Conservation (phyloP, 2,888 invertebrate species). For the Eupithecia subumbrata region DNA sequence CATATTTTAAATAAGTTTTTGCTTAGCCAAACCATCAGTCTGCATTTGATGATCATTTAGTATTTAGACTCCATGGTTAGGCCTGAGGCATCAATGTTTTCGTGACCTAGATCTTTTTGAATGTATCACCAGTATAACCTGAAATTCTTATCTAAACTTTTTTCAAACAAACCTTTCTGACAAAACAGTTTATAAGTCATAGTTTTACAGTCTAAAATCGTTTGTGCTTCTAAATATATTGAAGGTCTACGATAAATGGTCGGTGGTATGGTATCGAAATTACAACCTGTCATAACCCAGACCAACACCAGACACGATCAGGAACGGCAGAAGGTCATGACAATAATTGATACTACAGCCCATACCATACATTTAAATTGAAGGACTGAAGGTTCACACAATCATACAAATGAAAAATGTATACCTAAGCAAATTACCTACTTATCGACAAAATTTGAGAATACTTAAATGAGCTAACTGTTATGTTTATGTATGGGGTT, state of each 20-base stretch:
- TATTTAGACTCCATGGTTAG: slow-evolving; percentile 72
- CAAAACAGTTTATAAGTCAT: slow-evolving; percentile 40
- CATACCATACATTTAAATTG: slow-evolving; percentile 42
- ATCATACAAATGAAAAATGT: neutral
- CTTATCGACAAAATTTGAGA: too few species aligned
- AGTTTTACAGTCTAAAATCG: slow-evolving; percentile 50
- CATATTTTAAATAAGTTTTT: slow-evolving; percentile 68
- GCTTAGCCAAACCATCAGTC: slow-evolving; percentile 69
- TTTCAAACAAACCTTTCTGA: slow-evolving; percentile 43
- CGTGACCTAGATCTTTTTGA: slow-evolving; percentile 81
- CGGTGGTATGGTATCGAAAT: slow-evolving; percentile 68
- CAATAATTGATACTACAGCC: slow-evolving; percentile 61
- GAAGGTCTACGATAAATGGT: slow-evolving; percentile 53
- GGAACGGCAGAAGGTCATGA: slow-evolving; percentile 73
- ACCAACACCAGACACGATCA: slow-evolving; percentile 76
- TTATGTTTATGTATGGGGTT: too few species aligned
- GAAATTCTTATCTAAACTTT: slow-evolving; percentile 49
- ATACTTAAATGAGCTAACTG: too few species aligned
- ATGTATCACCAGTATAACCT: slow-evolving; percentile 57
- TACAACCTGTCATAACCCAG: slow-evolving; percentile 79
- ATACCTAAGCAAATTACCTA: too few species aligned
- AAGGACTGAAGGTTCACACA: neutral
- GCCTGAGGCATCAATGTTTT: slow-evolving; percentile 75
- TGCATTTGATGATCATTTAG: slow-evolving; percentile 76
- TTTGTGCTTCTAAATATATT: slow-evolving; percentile 41